Evolutionary conservation across 2,888 invertebrate genomes (phyloP), one percentile per base, ranked within the genome.

Genomic region (Meloe dianella): DNA sequence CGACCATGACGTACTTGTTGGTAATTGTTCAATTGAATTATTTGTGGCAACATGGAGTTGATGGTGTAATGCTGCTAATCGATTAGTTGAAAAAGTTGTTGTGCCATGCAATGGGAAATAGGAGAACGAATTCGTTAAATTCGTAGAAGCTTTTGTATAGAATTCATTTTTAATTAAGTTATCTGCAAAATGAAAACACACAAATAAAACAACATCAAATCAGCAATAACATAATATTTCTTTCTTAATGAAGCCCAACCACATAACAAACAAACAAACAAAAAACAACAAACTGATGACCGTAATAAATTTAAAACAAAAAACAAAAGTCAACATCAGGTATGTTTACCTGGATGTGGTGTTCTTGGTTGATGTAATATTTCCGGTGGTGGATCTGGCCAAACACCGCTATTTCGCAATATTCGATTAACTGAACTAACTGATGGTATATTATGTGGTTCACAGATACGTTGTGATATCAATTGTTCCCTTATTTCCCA

Each of bases 371-470:
- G 83, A 71, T 83, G 83, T 51, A 84, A 76, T 64, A 84, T 78
- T 69, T 85, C 84, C 2, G 83, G 83, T 17, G 83, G 81, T 17
- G 83, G 81, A 71, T 91, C 91, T 10, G 91, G 90, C 90, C 93
- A 93, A 6, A 92, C 89, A 0, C 94, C 94, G 69, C 94, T 93
- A 83, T 94, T 95, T 71, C 97, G 88, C 54, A 97, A 86, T 77
- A 97, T 97, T 74, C 97, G 87, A 85, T 97, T 97, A 66, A 97
- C 96, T 0, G 96, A 96, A 70, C 96, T 96, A 75, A 97, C 96
- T 9, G 96, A 96, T 0, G 97, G 97, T 75, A 96, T 93, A 69
- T 92, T 92, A 82, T 92, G 92, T 0, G 94, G 93, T 82, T 96
- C 96, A 80, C 96, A 97, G 73, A 96, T 92, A 65, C 96, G 89